Evolutionary conservation across 2,888 invertebrate genomes (phyloP), one percentile per base, ranked within the genome.

Genomic region (Mythimna loreyi): DNA sequence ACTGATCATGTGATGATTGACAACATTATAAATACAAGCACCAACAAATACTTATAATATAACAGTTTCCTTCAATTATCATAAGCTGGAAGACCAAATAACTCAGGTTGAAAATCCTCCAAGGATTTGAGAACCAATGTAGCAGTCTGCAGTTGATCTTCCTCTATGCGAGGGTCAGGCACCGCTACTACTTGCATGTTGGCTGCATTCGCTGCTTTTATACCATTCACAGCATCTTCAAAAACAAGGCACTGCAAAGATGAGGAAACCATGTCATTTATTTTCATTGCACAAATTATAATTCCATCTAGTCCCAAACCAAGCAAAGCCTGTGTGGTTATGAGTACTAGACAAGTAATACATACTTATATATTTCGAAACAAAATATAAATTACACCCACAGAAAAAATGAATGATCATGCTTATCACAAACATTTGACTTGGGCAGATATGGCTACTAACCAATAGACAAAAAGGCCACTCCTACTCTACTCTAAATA

Each of bases 171-270:
- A 33, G 92, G 92, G 87, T 98, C 98, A 0, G 98, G 98, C 6
- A 98, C 97, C 96, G 97, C 97, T 0, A 98, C 97, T 7, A 97
- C 97, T 92, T 98, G 98, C 99, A 99, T 99, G 19, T 97, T 97
- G 13, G 99, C 99, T 30, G 97, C 96, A 47, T 96, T 89, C 0
- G 97, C 99, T 16, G 98, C 98, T 80, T 96, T 96, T 0, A 99
- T 97, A 1, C 99, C 99, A 92, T 98, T 98, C 0, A 98, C 97
- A 4, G 99, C 98, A 94, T 99, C 99, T 95, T 99, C 99, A 91
- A 99, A 98, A 0, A 98, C 98, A 70, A 99, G 92, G 87, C 98
- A 98, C 97, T 97, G 93, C 59, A 94, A 93, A 61, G 36, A 49
- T 52, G 28, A 28, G 28, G n/a, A 28, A 3, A 50, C 7, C 16